Percentiles rank a stretch among this genome's conserved stretches.
These are phyloP conservation scores for Meloe dianella DNA, from an alignment of 2,888 invertebrate species.

Conservation along the genomic window DNA sequence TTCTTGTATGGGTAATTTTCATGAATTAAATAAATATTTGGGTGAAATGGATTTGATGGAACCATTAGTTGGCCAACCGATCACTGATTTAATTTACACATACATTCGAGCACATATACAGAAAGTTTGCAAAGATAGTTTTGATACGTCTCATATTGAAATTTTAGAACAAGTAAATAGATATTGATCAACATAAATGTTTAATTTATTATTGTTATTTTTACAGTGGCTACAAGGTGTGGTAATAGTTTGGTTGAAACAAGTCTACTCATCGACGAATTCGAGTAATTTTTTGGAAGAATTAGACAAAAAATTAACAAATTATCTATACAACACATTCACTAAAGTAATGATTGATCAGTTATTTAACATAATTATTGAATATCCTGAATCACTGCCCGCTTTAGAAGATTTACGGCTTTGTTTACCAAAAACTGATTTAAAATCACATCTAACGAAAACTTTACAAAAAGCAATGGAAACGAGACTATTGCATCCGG, in stretches of 20 bases:
- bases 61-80: constrained; percentile 81
- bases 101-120: constrained; percentile 85
- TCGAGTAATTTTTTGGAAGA: constrained; percentile 66
- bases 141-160: constrained; percentile 82
- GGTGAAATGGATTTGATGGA: constrained; percentile 80
- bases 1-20: constrained; percentile 69
- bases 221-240: constrained; percentile 84
- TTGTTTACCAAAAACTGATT: constrained; percentile 86
- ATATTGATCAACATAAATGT: neutral
- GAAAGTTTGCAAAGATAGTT: constrained; percentile 83
- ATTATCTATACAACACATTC: constrained; percentile 87
- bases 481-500: constrained; percentile 87
- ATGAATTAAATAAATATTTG: constrained; percentile 73
- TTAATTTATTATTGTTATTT: constrained; percentile 7
- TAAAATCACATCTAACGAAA: constrained; percentile 77
- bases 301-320: constrained; percentile 77
- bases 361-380: constrained; percentile 93
- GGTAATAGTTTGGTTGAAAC: constrained; percentile 84
- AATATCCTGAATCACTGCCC: constrained; percentile 94
- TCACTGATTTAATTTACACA: constrained; percentile 82
- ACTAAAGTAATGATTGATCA: constrained; percentile 88
- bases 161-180: constrained; percentile 72
- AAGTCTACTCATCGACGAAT: constrained; percentile 75
- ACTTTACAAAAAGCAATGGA: constrained; percentile 83
- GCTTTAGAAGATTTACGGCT: constrained; percentile 87